phyloP scores from a whole-genome alignment of 2,888 invertebrate species.

The Allacma fusca region DNA sequence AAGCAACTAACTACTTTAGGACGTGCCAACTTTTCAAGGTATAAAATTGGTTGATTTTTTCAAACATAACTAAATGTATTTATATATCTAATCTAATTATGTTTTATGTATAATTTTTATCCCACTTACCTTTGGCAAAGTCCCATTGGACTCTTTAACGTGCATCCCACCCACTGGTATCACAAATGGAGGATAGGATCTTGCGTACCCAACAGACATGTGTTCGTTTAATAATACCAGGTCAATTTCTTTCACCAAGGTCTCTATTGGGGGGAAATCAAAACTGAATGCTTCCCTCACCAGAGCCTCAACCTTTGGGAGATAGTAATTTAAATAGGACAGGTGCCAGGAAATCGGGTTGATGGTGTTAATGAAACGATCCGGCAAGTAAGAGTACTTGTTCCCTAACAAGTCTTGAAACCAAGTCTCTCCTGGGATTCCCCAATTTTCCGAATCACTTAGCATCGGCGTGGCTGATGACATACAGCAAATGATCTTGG shows the following conservation, averaged over 20 bases:
- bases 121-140: not conserved
- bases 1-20: too few species aligned
- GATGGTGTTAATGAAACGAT: not conserved
- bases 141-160: not conserved
- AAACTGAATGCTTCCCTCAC: not conserved
- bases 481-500: not conserved
- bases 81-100: too few species aligned
- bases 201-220: not conserved
- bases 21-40: too few species aligned
- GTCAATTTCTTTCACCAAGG: not conserved
- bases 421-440: not conserved
- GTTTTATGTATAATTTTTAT: too few species aligned
- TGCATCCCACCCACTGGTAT: slow-evolving; percentile 14
- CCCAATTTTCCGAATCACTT: not conserved
- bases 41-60: too few species aligned
- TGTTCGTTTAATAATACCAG: not conserved
- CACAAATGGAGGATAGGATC: not conserved
- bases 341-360: not conserved
- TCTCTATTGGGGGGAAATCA: not conserved
- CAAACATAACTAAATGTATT: too few species aligned
- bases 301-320: not conserved
- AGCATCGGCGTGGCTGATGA: not conserved
- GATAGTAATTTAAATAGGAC: not conserved
- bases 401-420: not conserved
- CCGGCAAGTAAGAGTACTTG: not conserved